Evolutionary conservation across 2,888 invertebrate species (phyloP).

Genomic region (Melieria crassipennis): DNA sequence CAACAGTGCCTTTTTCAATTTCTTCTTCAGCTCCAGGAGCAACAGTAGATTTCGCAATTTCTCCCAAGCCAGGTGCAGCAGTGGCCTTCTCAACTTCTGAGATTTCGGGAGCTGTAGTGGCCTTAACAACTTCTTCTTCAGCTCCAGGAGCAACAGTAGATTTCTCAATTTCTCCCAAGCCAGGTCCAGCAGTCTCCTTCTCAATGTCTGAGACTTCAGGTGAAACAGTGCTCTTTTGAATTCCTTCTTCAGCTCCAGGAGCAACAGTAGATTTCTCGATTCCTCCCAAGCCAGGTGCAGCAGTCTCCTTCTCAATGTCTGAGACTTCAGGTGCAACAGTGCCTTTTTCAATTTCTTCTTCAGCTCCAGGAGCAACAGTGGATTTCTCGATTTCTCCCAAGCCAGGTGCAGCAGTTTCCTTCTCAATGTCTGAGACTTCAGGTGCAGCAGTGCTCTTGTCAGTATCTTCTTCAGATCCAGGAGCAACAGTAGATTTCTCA

Average conservation of each 20-base stretch:
- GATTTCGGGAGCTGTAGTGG: slow-evolving; percentile 27
- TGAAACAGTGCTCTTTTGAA: slow-evolving; percentile 32
- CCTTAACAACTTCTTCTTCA: slow-evolving; percentile 2
- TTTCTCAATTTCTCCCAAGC: slow-evolving; percentile 24
- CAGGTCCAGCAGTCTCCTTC: slow-evolving; percentile 33
- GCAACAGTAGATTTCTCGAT: slow-evolving; percentile 25
- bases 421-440: slow-evolving; percentile 22
- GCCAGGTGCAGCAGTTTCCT: slow-evolving; percentile 30
- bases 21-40: neutral
- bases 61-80: neutral
- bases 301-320: slow-evolving; percentile 23
- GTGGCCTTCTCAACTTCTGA: slow-evolving; percentile 21
- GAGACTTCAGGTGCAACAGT: slow-evolving; percentile 15
- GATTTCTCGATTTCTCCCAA: slow-evolving; percentile 26
- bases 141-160: slow-evolving; percentile 24
- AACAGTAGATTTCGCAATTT: slow-evolving; percentile 20
- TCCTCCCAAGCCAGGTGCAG: slow-evolving; percentile 24
- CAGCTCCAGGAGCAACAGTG: slow-evolving; percentile 23
- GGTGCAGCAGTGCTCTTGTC: slow-evolving; percentile 17
- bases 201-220: slow-evolving; percentile 36
- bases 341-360: slow-evolving; percentile 15
- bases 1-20: slow-evolving; percentile 26
- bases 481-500: slow-evolving; percentile 3
- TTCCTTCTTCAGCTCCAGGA: neutral
- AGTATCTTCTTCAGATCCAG: slow-evolving; percentile 31